phyloP scores from a whole-genome alignment of 2,797 vertebrate species.

The Lagodon rhomboides region DNA sequence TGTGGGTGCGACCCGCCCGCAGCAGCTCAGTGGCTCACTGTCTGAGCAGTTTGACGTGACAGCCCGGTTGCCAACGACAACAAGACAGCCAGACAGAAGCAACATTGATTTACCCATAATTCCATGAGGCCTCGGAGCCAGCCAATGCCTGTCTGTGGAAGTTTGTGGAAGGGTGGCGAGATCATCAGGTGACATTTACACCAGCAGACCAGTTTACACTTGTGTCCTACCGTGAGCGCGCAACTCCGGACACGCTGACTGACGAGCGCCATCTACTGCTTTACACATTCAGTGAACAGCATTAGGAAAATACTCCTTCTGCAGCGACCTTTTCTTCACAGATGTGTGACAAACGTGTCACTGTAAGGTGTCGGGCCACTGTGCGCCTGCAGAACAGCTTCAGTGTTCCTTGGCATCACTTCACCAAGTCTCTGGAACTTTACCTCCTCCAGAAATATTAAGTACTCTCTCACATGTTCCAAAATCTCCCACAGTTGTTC shows the following conservation, averaged over 20 bases:
- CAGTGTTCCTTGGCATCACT: not conserved
- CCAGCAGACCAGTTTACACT: constrained; percentile 23
- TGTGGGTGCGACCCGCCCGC: constrained; percentile 44
- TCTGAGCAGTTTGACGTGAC: constrained; percentile 62
- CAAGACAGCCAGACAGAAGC: constrained; percentile 67
- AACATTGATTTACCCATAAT: constrained; percentile 67
- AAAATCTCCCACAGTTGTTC: not conserved
- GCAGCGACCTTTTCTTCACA: not conserved
- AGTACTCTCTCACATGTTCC: not conserved
- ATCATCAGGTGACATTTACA: constrained; percentile 66
- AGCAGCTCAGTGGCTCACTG: constrained; percentile 70
- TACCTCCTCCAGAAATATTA: no score
- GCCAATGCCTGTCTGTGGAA: constrained; percentile 28
- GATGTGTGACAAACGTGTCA: not conserved
- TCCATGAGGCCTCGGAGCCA: constrained; percentile 25
- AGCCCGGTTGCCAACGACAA: constrained; percentile 67
- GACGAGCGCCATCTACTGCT: constrained; percentile 23
- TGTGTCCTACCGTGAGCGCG: not conserved
- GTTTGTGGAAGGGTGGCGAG: constrained; percentile 60
- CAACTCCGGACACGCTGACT: not conserved
- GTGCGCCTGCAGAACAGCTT: not conserved
- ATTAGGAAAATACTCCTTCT: not conserved
- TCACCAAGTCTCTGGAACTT: no score
- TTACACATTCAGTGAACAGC: not conserved
- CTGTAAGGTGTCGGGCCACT: not conserved